phyloP scores from a whole-genome alignment of 2,797 vertebrate species.

The Ceyx erithaca region DNA sequence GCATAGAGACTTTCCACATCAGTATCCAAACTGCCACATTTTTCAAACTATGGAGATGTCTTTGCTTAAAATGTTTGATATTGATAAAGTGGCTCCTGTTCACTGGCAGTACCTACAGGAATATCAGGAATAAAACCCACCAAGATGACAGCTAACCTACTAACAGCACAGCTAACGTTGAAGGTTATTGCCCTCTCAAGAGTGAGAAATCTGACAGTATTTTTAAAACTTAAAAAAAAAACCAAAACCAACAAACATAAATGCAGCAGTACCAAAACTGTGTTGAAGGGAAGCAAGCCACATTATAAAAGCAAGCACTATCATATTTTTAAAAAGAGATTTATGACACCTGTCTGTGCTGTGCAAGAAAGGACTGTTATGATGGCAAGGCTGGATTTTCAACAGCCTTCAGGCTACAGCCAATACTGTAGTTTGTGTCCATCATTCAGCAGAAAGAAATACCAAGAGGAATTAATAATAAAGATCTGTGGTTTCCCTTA shows the following conservation, averaged over 20 bases:
- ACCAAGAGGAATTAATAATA: not conserved
- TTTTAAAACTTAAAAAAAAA: not conserved
- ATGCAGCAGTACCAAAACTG: not conserved
- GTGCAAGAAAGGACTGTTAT: not conserved
- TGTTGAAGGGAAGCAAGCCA: not conserved
- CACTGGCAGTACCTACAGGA: not conserved
- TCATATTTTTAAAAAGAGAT: not conserved
- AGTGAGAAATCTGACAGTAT: not conserved
- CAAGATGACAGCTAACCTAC: not conserved
- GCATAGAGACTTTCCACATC: not conserved
- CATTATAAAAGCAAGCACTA: not conserved
- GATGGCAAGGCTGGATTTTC: not conserved
- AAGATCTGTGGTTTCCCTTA: not conserved
- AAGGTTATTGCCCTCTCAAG: not conserved
- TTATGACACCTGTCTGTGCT: not conserved
- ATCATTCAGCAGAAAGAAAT: not conserved
- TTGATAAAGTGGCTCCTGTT: not conserved
- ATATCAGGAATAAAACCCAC: not conserved
- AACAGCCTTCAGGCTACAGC: not conserved
- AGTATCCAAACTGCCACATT: not conserved
- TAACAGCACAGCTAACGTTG: not conserved
- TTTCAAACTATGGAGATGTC: not conserved
- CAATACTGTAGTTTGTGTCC: not conserved
- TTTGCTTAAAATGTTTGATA: not conserved
- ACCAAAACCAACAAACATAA: not conserved